Evolutionary conservation across 2,113 vertebrate species (phyloP), one percentile per base, ranked within the genome.

Genomic region (Scartelaos histophorus): DNA sequence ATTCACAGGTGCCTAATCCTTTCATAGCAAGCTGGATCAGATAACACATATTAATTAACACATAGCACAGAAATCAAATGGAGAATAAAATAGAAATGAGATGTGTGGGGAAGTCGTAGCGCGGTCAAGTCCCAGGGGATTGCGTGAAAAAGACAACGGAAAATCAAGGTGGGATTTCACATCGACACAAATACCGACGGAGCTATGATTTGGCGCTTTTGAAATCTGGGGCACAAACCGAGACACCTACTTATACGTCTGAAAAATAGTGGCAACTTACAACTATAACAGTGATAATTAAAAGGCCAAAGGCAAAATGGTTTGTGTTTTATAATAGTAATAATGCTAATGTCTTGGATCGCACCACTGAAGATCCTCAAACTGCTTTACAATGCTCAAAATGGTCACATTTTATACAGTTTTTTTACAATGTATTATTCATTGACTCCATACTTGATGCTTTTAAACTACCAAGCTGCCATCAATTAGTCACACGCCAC

Each of bases 11-110:
- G 80, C 76, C 78, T 64, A 73, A 79, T 73, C 75, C 70, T 75
- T 78, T 85, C 51, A 67, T 58, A 76, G 83, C 76, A 71, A 0
- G 82, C 69, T 67, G 76, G 25, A 80, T 87, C 78, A 78, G 85
- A 86, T 87, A 81, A 74, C 79, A 74, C 72, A 49, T 73, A 73
- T 67, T 88, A 83, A 88, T 90, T 83, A 87, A 76, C 82, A 84
- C 79, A 34, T 81, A 83, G 70, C 75, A 64, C 54, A 49, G 76
- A 81, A 84, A 88, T 75, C 58, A 69, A 25, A 51, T 35, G 51
- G 46, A 64, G 68, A 84, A 66, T 51, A n/a, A 47, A 66, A 75
- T 81, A 66, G 49, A 13, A 3, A 62, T 62, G n/a, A 29, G 56
- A 84, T 78, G 29, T 76, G 79, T 80, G 76, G 81, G 84, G 71